Evolutionary conservation across 1,140 invertebrate species (phyloP).

Genomic region (Hypsibius dujardini): DNA sequence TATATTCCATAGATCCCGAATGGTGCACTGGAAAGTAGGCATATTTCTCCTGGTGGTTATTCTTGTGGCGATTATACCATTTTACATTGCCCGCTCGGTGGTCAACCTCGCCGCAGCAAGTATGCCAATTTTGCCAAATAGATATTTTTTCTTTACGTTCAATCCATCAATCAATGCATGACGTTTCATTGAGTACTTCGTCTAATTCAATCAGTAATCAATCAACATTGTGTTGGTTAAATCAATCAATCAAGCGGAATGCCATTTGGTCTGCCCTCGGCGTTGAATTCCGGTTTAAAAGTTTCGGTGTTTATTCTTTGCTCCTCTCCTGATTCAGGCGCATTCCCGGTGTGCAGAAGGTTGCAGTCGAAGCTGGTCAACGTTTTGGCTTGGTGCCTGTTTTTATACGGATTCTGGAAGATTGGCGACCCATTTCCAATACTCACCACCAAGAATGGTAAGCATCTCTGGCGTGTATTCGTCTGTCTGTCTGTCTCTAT

Average conservation of each 20-base stretch:
- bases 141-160: too few relatives aligned
- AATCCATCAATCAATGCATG: too few relatives aligned
- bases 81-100: slow-evolving; percentile 88
- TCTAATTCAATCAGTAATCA: too few relatives aligned
- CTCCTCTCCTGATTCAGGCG: too few relatives aligned
- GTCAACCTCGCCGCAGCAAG: slow-evolving; percentile 55
- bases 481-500: slow-evolving; percentile 17
- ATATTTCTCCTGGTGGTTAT: slow-evolving; percentile 79
- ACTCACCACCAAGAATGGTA: slow-evolving; percentile 69
- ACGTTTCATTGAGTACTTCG: too few relatives aligned
- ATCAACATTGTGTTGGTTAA: too few relatives aligned
- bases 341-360: slow-evolving; percentile 18
- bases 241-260: too few relatives aligned
- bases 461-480: slow-evolving; percentile 21
- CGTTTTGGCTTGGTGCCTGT: slow-evolving; percentile 65
- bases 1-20: slow-evolving; percentile 57
- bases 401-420: slow-evolving; percentile 95
- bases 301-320: too few relatives aligned
- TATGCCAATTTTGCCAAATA: too few relatives aligned
- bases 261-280: too few relatives aligned
- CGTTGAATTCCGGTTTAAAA: too few relatives aligned
- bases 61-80: slow-evolving; percentile 85
- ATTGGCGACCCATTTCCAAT: slow-evolving; percentile 97
- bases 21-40: slow-evolving; percentile 84
- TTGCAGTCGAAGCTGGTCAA: slow-evolving; percentile 29